Conservation (phyloP, 2,888 invertebrate species). For the Portevinia maculata region DNA sequence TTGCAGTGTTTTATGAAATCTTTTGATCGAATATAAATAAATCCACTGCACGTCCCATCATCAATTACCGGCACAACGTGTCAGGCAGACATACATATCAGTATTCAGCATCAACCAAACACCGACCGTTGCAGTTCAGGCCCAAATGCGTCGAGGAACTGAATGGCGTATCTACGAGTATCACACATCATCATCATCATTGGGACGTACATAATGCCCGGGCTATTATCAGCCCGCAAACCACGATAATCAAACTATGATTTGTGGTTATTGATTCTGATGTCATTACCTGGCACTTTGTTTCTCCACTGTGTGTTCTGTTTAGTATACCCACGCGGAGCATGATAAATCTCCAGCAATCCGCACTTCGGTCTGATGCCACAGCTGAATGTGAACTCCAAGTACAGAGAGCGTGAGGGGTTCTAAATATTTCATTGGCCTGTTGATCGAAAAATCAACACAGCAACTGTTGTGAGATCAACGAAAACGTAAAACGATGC, state of each 20-base stretch:
- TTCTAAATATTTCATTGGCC: slow-evolving; percentile 43
- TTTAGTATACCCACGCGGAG: slow-evolving; percentile 57
- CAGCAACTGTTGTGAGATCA: slow-evolving; percentile 37
- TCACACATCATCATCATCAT: slow-evolving; percentile 66
- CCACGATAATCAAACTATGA: slow-evolving; percentile 74
- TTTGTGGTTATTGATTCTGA: slow-evolving; percentile 74
- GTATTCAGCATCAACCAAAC: background rate
- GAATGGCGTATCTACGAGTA: slow-evolving; percentile 57
- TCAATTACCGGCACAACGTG: slow-evolving; percentile 60
- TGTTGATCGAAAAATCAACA: slow-evolving; percentile 66
- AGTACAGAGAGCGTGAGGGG: slow-evolving; percentile 13
- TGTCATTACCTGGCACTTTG: slow-evolving; percentile 73
- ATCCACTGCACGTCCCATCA: slow-evolving; percentile 55
- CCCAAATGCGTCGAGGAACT: slow-evolving; percentile 30
- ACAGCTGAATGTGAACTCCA: slow-evolving; percentile 22
- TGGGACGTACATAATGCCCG: slow-evolving; percentile 42
- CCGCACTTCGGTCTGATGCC: slow-evolving; percentile 42
- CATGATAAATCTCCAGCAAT: slow-evolving; percentile 65
- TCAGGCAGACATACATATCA: slow-evolving; percentile 14
- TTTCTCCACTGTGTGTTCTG: slow-evolving; percentile 37
- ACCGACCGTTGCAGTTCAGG: background rate
- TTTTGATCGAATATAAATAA: slow-evolving; percentile 69
- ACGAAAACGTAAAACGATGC: slow-evolving; percentile 25
- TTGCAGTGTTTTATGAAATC: slow-evolving; percentile 38
- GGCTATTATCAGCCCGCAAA: slow-evolving; percentile 61